These are phyloP conservation scores for Sebastes ruberrimus DNA, from an alignment of 2,797 vertebrate genomes.

Conservation along the genomic window DNA sequence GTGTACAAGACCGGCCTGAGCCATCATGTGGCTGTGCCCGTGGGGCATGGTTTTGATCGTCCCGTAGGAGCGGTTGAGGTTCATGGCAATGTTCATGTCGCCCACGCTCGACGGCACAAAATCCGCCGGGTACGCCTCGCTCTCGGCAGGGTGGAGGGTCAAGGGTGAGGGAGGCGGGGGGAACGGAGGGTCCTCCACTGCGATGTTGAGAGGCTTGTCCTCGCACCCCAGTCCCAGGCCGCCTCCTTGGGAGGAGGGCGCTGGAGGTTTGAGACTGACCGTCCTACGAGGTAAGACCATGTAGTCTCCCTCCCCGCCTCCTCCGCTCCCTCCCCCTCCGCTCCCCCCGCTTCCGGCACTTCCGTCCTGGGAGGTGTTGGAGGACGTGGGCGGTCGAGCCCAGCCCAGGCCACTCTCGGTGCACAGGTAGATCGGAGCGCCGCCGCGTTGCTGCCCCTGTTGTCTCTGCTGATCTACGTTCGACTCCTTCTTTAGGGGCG, in stretches of 20 bases:
- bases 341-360: constrained; percentile 76
- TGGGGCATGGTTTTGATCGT: constrained; percentile 92
- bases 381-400: constrained; percentile 86
- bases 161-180: constrained; percentile 84
- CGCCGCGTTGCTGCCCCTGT: constrained; percentile 76
- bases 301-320: constrained; percentile 92
- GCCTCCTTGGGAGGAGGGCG: constrained; percentile 70
- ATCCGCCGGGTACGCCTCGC: constrained; percentile 88
- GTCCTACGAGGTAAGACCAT: constrained; percentile 96
- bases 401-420: constrained; percentile 93
- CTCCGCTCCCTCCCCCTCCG: constrained; percentile 83
- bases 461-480: constrained; percentile 86
- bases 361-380: constrained; percentile 77
- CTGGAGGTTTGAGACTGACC: constrained; percentile 91
- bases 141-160: constrained; percentile 85
- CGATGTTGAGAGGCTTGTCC: constrained; percentile 84
- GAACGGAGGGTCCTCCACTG: constrained; percentile 88
- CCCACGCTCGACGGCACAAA: constrained; percentile 88
- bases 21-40: constrained; percentile 77
- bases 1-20: constrained; percentile 74
- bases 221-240: constrained; percentile 84
- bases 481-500: constrained; percentile 87
- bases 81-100: constrained; percentile 87
- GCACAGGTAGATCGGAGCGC: constrained; percentile 92
- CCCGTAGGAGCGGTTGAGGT: constrained; percentile 94